Percentiles rank a stretch among this genome's conserved stretches.
Evolutionary conservation across 2,113 vertebrate genomes (phyloP).

Genomic region (Coptodon rendalli): DNA sequence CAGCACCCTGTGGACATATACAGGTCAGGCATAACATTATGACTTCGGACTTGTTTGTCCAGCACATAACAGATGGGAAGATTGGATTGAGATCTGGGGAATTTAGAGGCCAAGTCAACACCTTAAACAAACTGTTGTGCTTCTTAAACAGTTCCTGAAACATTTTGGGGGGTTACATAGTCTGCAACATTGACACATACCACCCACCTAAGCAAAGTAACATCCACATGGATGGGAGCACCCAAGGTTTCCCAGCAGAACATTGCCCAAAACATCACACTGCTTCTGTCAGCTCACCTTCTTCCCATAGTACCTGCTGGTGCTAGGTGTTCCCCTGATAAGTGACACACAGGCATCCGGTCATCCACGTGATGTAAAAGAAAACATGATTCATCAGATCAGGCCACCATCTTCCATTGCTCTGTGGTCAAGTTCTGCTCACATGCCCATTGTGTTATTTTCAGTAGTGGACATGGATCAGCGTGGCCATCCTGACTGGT

Average conservation of each 20-base stretch:
- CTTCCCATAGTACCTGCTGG: neutral
- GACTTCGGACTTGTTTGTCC: accelerated
- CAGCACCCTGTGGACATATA: neutral
- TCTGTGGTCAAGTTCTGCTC: neutral
- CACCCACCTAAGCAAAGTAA: neutral
- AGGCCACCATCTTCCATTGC: neutral
- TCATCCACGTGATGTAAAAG: neutral
- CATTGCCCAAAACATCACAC: neutral
- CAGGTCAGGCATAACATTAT: neutral
- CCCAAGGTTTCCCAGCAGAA: neutral
- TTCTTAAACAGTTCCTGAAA: neutral
- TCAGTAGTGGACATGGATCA: neutral
- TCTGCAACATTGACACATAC: neutral
- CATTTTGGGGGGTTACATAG: neutral
- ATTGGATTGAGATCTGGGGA: neutral
- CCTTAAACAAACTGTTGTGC: neutral
- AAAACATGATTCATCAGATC: neutral
- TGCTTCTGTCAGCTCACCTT: neutral
- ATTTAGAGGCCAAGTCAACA: neutral
- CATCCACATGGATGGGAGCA: neutral
- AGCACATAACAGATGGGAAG: neutral
- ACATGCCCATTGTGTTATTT: neutral
- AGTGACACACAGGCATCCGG: neutral
- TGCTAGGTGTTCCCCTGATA: neutral
- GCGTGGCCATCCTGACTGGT: neutral